Conservation (phyloP, 2,888 invertebrate species). For the Napeogenes inachia region DNA sequence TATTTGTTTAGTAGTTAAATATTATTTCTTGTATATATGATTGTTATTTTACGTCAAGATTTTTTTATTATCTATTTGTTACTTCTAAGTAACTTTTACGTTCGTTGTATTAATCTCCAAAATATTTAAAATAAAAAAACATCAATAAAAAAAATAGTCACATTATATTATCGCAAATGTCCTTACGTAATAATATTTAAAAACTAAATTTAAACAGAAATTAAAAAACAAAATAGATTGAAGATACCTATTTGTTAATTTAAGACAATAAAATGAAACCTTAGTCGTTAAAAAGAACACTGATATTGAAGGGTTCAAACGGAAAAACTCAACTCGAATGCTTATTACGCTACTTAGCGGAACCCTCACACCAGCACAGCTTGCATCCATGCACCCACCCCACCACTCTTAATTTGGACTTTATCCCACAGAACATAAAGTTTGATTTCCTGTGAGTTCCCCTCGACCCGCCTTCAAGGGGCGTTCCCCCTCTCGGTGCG, state of each 20-base stretch:
- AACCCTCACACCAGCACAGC: conserved; percentile 57
- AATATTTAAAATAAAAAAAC: no score
- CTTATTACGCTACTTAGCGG: conserved; percentile 60
- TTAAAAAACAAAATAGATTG: neutral
- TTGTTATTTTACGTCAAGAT: no score
- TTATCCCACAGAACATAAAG: conserved; percentile 32
- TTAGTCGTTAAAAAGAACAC: conserved; percentile 13
- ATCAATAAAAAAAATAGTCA: no score
- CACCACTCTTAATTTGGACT: conserved; percentile 28
- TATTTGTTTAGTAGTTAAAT: no score
- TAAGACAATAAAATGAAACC: conserved; percentile 3
- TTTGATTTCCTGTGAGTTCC: conserved; percentile 34
- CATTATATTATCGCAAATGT: no score
- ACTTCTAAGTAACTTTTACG: no score
- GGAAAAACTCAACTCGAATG: conserved; percentile 62
- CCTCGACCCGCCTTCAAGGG: conserved; percentile 69
- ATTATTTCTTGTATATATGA: no score
- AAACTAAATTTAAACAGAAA: neutral
- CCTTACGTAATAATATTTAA: neutral
- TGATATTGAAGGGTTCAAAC: conserved; percentile 40
- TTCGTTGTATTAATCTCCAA: no score
- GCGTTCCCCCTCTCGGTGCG: conserved; percentile 64
- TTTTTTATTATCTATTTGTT: no score
- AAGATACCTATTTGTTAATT: neutral
- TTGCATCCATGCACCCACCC: conserved; percentile 61